A percentile compares a stretch with the other conserved stretches of the same genome.
Evolutionary conservation across 2,888 invertebrate species (phyloP).

Genomic region (Sycophila texana): DNA sequence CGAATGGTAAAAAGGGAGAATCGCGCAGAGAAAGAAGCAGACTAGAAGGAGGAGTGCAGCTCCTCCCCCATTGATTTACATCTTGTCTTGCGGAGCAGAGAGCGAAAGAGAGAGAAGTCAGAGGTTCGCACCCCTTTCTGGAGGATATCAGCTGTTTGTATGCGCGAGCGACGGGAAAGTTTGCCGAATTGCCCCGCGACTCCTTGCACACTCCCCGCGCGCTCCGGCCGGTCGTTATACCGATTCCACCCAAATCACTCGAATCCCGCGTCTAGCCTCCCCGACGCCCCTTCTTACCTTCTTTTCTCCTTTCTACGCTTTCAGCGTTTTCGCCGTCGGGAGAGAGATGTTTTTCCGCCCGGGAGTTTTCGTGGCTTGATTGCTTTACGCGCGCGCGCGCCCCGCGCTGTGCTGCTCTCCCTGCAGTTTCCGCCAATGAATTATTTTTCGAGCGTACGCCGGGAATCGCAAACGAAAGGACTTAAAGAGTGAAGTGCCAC

Average conservation of each 20-base stretch:
- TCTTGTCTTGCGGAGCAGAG: slow-evolving; percentile 68
- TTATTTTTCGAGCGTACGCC: neutral
- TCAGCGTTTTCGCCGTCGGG: slow-evolving; percentile 32
- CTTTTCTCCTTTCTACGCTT: slow-evolving; percentile 19
- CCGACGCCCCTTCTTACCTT: neutral
- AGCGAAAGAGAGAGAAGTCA: slow-evolving; percentile 56
- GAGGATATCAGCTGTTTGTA: slow-evolving; percentile 74
- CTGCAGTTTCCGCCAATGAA: neutral
- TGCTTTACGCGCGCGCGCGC: neutral
- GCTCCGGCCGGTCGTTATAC: slow-evolving; percentile 62
- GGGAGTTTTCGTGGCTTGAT: neutral
- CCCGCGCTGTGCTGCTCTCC: neutral
- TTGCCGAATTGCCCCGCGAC: slow-evolving; percentile 75
- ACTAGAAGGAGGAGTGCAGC: slow-evolving; percentile 64
- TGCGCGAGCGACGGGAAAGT: slow-evolving; percentile 74
- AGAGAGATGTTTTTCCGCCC: slow-evolving; percentile 11
- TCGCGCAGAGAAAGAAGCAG: neutral
- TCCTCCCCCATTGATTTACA: slow-evolving; percentile 73
- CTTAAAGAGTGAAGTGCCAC: too few relatives aligned
- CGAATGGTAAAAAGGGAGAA: neutral
- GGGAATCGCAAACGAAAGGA: neutral
- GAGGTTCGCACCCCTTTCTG: slow-evolving; percentile 2
- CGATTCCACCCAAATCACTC: slow-evolving; percentile 63
- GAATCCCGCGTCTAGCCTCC: neutral
- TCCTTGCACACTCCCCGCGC: slow-evolving; percentile 67